These are phyloP conservation scores for Apamea anceps DNA, from an alignment of 2,888 invertebrate species.

Conservation along the genomic window DNA sequence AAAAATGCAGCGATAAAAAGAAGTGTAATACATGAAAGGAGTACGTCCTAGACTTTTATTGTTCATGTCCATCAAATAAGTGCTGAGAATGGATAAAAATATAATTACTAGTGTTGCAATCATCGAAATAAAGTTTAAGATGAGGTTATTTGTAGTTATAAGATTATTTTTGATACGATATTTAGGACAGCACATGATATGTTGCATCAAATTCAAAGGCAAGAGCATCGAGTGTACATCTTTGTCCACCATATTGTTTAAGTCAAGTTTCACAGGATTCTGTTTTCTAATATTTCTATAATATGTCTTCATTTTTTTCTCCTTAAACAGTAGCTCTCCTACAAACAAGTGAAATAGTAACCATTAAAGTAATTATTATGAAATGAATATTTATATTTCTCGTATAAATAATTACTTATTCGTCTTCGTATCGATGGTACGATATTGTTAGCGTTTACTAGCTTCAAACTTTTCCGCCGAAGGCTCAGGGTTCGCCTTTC, in stretches of 20 bases:
- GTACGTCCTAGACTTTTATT: too few species aligned
- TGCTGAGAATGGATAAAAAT: too few species aligned
- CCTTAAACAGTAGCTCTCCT: too few species aligned
- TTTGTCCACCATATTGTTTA: constrained; percentile 3
- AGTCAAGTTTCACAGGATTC: not conserved
- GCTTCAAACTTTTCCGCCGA: not conserved
- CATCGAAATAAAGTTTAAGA: constrained; percentile 7
- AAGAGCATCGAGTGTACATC: constrained; percentile 44
- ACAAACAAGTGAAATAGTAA: not conserved
- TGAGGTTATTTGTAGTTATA: not conserved
- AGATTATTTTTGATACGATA: constrained; percentile 5
- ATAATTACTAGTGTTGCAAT: not conserved
- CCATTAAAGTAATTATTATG: too few species aligned
- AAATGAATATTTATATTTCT: too few species aligned
- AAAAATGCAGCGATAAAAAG: too few species aligned
- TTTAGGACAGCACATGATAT: constrained; percentile 7
- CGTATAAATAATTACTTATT: not conserved
- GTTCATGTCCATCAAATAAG: too few species aligned
- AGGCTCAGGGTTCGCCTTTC: too few species aligned
- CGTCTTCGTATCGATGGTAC: not conserved
- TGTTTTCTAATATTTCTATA: not conserved
- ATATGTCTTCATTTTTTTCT: constrained; percentile 1
- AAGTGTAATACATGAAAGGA: too few species aligned
- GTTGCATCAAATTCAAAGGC: constrained; percentile 38
- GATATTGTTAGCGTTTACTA: not conserved